Base-by-base conservation (phyloP, 2,113 vertebrate species). In the Rhinopomastus cyanomelas region DNA sequence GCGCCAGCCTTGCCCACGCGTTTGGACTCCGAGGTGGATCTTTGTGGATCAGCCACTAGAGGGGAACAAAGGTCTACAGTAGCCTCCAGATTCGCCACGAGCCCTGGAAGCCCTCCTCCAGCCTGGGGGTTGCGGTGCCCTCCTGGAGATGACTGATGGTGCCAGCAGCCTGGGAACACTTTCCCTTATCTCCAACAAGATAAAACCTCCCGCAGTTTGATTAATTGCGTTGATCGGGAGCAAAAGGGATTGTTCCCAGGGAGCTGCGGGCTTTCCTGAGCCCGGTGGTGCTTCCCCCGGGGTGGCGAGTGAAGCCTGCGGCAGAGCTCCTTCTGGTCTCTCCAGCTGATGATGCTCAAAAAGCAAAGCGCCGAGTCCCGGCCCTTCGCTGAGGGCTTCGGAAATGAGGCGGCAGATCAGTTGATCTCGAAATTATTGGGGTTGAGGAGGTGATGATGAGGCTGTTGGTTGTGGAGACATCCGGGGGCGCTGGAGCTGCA, bases 11-110 rank as follows among this genome's bases (percentile, higher is more conserved):
- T 39, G 25, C 4, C 16, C 21, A 2, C 1, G 56, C 21, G 11
- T 25, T 61, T 16, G 55, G 51, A 19, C 5, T 21, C 19, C 3
- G 27, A 23, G 27, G 2, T 67, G 83, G 4, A 15, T 61, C 85
- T 92, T 73, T 51, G 21, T 11, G 46, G 77, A 30, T 12, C 2
- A 0, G 37, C 94, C 95, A 71, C 94, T 95, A 96, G 95, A 95
- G 95, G 95, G 95, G 42, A 94, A 90, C 65, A 91, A 76, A 94
- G 92, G 49, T 61, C 95, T 16, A 7, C 16, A 52, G 27, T 4
- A 90, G 22, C 69, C 36, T 71, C n/a, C 7, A 18, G 32, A 27
- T 61, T 64, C n/a, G 22, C 68, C 4, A 0, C 0, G 37, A 44
- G 32, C 1, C 1, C n/a, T 3, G 69, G 8, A 78, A 83, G 78